Evolutionary conservation across 2,797 vertebrate genomes (phyloP), one percentile per base, ranked within the genome.

Genomic region (Micrastur ruficollis): DNA sequence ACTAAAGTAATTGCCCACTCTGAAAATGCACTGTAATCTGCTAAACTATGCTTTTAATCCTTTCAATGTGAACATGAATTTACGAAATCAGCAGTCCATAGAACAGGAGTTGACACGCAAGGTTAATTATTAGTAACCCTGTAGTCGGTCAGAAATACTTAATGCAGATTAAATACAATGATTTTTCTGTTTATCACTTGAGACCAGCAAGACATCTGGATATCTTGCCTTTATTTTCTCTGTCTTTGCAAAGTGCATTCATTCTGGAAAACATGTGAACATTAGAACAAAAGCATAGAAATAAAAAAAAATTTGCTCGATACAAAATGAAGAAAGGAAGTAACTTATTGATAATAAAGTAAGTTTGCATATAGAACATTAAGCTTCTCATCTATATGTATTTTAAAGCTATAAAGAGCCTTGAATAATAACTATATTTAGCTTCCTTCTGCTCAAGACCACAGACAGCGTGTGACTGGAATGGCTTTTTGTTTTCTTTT

Each of bases 21-120:
- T 94, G 84, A 94, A 94, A 95, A 95, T 84, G 86, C 74, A 90
- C 90, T 96, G 90, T 97, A 97, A 97, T 97, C 97, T 97, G 85
- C 93, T 94, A 58, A 97, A 96, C 91, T 96, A 97, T 98, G 96
- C 88, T 94, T 97, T 95, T 98, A 95, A 98, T 97, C 97, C 95
- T 88, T 81, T 95, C 86, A 86, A 95, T 96, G 80, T 92, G 96
- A 97, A 95, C 91, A 87, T 75, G 65, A 89, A 75, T 91, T 97
- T 96, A 86, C 93, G 95, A 97, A 98, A 95, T 75, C 86, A 97
- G 47, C 65, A 86, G 62, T 86, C 93, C 95, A 62, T 90, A 92
- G 87, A 97, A 97, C 72, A 91, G 65, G 34, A 70, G 68, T 74
- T 95, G 90, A 93, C 97, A 86, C 36, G 15, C 49, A 85, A 75